Conservation (phyloP, 1,140 invertebrate genomes). For the Bathynomus jamesi region DNA sequence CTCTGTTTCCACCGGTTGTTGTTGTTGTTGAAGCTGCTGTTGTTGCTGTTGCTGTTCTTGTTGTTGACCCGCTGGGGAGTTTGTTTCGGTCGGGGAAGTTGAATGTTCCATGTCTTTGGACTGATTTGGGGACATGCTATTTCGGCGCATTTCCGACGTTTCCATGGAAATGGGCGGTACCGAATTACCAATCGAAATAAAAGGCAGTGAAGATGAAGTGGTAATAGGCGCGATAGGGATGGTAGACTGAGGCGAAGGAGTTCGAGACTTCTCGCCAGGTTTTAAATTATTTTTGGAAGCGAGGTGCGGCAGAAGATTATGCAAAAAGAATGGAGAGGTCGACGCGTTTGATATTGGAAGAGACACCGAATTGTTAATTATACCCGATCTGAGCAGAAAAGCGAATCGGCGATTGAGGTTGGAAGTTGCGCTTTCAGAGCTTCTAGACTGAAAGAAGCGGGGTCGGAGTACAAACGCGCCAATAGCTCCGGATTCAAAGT, state of each 20-base stretch:
- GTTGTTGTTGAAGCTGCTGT: not conserved
- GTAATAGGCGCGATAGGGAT: slow-evolving; percentile 38
- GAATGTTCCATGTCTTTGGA: not conserved
- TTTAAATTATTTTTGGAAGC: slow-evolving; percentile 29
- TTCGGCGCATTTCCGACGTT: slow-evolving; percentile 33
- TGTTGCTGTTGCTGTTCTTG: not conserved
- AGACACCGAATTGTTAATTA: slow-evolving; percentile 6
- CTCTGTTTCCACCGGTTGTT: not conserved
- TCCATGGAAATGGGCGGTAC: slow-evolving; percentile 43
- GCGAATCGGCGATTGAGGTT: slow-evolving; percentile 37
- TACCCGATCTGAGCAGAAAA: slow-evolving; percentile 23
- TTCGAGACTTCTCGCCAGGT: slow-evolving; percentile 28
- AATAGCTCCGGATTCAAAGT: slow-evolving; percentile 65
- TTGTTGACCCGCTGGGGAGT: not conserved
- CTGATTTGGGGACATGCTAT: slow-evolving; percentile 4
- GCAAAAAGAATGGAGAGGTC: slow-evolving; percentile 44
- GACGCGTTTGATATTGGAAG: slow-evolving; percentile 40
- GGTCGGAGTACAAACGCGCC: slow-evolving; percentile 69
- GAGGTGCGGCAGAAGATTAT: slow-evolving; percentile 33
- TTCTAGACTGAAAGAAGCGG: slow-evolving; percentile 51
- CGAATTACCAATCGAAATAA: slow-evolving; percentile 43
- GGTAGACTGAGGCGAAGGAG: slow-evolving; percentile 38
- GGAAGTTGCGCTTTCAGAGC: slow-evolving; percentile 48
- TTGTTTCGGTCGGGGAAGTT: not conserved
- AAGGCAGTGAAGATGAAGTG: too few species aligned